Percentiles rank a stretch among this genome's conserved stretches.
These are phyloP conservation scores for Dolichomitus sp. DNA, from an alignment of 2,888 invertebrate genomes.

Conservation along the genomic window DNA sequence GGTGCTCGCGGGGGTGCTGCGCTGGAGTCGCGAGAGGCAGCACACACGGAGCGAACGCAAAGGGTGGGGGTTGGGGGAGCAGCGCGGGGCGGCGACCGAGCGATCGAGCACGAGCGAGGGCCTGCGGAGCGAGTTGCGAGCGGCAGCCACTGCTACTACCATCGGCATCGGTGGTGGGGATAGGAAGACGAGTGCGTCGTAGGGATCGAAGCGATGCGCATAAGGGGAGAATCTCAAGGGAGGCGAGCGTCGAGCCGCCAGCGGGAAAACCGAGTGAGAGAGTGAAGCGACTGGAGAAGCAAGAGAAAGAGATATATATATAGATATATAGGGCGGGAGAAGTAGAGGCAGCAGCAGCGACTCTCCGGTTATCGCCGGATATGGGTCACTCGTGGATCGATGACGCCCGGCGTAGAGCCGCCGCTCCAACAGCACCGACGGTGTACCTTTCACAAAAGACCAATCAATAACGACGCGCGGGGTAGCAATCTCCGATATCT, in stretches of 20 bases:
- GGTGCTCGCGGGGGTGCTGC: conserved; percentile 87
- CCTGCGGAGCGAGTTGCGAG: conserved; percentile 21
- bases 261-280: conserved; percentile 21
- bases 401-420: conserved; percentile 78
- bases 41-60: conserved; percentile 13
- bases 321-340: conserved; percentile 17
- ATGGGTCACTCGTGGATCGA: conserved; percentile 85
- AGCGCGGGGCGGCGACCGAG: conserved; percentile 26
- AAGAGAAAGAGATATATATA: neutral
- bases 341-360: conserved; percentile 53
- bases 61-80: neutral
- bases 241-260: neutral
- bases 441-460: conserved; percentile 84
- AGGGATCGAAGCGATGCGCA: conserved; percentile 41
- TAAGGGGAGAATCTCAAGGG: conserved; percentile 25
- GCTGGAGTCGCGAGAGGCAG: conserved; percentile 75
- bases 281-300: conserved; percentile 7
- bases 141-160: conserved; percentile 31
- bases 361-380: conserved; percentile 77
- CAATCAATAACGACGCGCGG: conserved; percentile 81
- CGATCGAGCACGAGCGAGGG: conserved; percentile 20
- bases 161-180: neutral
- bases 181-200: conserved; percentile 35
- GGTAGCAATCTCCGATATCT: conserved; percentile 80
- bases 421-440: conserved; percentile 84